Conservation (phyloP, 2,888 invertebrate genomes). For the Xestobium rufovillosum region DNA sequence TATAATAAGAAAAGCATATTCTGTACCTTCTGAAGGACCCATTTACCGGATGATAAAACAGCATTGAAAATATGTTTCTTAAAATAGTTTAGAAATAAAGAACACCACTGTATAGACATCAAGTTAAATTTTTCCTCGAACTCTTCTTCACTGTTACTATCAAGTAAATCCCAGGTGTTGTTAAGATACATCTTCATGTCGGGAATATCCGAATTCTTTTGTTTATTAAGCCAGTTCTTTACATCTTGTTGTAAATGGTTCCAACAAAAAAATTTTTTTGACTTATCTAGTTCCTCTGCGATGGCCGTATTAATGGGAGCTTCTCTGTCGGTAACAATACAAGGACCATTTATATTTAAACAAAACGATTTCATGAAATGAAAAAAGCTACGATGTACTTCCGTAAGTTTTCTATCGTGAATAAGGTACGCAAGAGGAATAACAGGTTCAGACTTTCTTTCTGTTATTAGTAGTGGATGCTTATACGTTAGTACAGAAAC, state of each 20-base stretch:
- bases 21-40: not conserved
- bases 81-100: slow-evolving; percentile 10
- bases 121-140: slow-evolving; percentile 5
- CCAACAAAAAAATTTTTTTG: slow-evolving; percentile 7
- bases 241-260: slow-evolving; percentile 9
- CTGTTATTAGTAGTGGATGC: too few species aligned
- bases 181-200: slow-evolving; percentile 8
- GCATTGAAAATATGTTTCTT: slow-evolving; percentile 6
- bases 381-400: slow-evolving; percentile 10
- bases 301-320: slow-evolving; percentile 9
- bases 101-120: slow-evolving; percentile 7
- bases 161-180: slow-evolving; percentile 13
- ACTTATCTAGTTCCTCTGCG: slow-evolving; percentile 3
- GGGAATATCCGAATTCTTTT: slow-evolving; percentile 1
- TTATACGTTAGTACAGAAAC: slow-evolving; percentile 10
- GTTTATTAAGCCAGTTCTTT: slow-evolving; percentile 8
- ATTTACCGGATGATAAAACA: slow-evolving; percentile 5
- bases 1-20: too few species aligned
- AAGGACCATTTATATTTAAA: slow-evolving; percentile 5
- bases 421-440: slow-evolving; percentile 8
- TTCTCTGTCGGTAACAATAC: slow-evolving; percentile 12
- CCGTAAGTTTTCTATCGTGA: slow-evolving; percentile 8
- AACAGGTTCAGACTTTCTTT: slow-evolving; percentile 9
- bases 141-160: slow-evolving; percentile 7
- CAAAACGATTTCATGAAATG: slow-evolving; percentile 7